Conservation (phyloP, 2,797 vertebrate genomes). For the Pangasius krempfi region DNA sequence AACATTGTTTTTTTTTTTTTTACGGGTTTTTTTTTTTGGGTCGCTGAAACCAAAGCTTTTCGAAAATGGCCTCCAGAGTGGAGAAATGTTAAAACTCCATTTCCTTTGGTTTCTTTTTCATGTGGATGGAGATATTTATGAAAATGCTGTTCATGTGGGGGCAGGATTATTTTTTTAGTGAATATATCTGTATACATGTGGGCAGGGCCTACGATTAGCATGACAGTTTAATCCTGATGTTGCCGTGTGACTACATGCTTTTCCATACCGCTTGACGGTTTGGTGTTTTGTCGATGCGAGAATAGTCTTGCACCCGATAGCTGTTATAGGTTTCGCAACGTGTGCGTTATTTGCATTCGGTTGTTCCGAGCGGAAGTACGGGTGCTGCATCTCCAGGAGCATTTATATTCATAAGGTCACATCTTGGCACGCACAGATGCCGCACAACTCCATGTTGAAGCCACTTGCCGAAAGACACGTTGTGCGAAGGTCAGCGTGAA, state of each 20-base stretch:
- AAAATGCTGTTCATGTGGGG: not conserved
- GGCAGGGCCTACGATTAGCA: not conserved
- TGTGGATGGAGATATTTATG: not conserved
- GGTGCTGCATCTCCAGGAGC: not conserved
- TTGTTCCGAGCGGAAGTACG: not conserved
- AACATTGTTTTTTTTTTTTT: not conserved
- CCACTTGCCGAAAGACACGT: not conserved
- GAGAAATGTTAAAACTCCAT: not conserved
- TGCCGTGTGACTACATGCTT: not conserved
- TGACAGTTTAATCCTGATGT: not conserved
- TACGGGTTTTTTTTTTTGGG: no score
- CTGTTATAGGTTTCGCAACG: not conserved
- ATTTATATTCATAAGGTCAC: constrained; percentile 14
- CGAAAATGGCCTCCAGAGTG: not conserved
- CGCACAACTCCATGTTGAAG: not conserved
- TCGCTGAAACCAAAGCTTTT: not conserved
- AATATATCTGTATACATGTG: not conserved
- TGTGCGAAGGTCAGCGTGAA: constrained; percentile 11
- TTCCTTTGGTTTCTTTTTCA: not conserved
- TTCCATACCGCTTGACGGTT: not conserved
- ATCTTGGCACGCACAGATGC: constrained; percentile 3
- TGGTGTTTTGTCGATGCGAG: not conserved
- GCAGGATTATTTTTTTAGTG: not conserved
- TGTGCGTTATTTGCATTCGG: not conserved
- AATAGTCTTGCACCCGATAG: not conserved